A percentile compares a stretch with the other conserved stretches of the same genome.
phyloP scores from a whole-genome alignment of 2,888 invertebrate species.

The Trichopoda pennipes region DNA sequence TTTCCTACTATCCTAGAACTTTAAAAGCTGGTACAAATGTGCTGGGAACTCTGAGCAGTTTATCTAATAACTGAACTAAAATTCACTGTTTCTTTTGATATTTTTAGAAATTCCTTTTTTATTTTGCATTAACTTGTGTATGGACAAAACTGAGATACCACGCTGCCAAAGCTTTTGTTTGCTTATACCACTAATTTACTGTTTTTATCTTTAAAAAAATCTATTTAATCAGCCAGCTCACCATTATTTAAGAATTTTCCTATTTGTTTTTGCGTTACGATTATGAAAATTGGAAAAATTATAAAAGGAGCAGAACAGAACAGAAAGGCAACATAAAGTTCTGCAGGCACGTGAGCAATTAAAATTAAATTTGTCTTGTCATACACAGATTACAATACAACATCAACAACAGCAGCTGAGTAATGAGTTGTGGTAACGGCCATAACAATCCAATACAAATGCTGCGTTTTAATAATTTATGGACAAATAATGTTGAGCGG shows the following conservation, averaged over 20 bases:
- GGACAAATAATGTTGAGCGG: not conserved
- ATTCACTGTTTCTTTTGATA: too few species aligned
- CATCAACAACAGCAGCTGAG: not conserved
- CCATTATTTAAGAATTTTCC: not conserved
- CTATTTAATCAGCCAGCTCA: not conserved
- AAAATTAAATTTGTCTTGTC: conserved; percentile 54
- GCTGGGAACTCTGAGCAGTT: too few species aligned
- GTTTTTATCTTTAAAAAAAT: too few species aligned
- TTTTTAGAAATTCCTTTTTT: too few species aligned
- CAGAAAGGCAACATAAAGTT: too few species aligned
- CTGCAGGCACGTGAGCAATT: conserved; percentile 55
- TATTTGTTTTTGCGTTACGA: not conserved
- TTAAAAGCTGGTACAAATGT: too few species aligned
- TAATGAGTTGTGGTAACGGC: not conserved
- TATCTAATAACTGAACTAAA: too few species aligned
- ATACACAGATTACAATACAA: conserved; percentile 29
- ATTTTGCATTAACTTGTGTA: too few species aligned
- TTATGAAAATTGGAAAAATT: not conserved
- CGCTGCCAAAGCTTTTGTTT: too few species aligned
- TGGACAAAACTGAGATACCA: too few species aligned
- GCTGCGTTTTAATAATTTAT: conserved; percentile 27
- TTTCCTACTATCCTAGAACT: too few species aligned
- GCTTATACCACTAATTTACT: not conserved
- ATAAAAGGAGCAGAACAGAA: not conserved
- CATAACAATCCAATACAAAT: not conserved